A percentile compares a stretch with the other conserved stretches of the same genome.
Conservation (phyloP, 1,140 invertebrate species). For the Periplaneta americana region DNA sequence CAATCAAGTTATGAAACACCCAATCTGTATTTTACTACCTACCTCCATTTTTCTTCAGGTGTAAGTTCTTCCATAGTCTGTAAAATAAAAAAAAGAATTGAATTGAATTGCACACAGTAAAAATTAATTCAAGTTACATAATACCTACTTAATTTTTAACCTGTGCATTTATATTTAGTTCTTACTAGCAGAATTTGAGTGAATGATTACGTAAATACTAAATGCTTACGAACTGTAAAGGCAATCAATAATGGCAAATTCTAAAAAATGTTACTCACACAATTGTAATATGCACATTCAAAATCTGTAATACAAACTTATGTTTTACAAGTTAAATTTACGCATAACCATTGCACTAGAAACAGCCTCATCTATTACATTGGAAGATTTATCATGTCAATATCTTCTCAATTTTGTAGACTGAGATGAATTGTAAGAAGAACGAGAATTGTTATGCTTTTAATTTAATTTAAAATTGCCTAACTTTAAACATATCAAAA, state of each 20-base stretch:
- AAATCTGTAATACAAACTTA: too few relatives aligned
- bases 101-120: not conserved
- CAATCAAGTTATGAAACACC: not conserved
- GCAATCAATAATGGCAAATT: not conserved
- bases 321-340: too few relatives aligned
- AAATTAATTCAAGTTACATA: not conserved
- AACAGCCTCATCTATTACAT: too few relatives aligned
- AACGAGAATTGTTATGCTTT: too few relatives aligned
- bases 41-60: constrained; percentile 61
- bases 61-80: constrained; percentile 65
- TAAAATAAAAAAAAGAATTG: constrained; percentile 32
- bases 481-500: too few relatives aligned
- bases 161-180: not conserved
- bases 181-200: not conserved
- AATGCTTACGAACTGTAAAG: not conserved
- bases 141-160: not conserved
- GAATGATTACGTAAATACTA: not conserved
- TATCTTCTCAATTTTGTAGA: too few relatives aligned
- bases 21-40: constrained; percentile 24
- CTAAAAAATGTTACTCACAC: not conserved
- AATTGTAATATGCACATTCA: too few relatives aligned
- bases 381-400: too few relatives aligned
- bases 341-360: too few relatives aligned
- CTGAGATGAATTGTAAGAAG: too few relatives aligned
- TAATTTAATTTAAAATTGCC: too few relatives aligned